Conservation (phyloP, 2,113 vertebrate species). For the Apteryx mantelli region DNA sequence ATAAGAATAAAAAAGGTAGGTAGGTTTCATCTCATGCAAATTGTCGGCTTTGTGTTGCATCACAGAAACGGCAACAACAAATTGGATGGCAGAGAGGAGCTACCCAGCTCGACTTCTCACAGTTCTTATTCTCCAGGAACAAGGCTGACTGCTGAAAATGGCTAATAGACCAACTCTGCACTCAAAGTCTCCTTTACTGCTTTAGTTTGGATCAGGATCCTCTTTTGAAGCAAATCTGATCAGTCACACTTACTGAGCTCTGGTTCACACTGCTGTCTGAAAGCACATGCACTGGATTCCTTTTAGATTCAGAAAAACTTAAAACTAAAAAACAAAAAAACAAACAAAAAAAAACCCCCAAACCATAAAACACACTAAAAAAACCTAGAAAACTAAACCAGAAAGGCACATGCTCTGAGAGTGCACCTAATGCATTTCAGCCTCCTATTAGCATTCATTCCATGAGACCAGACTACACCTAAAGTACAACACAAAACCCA, state of each 20-base stretch:
- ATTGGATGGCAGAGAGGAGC: not conserved
- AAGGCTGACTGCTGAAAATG: not conserved
- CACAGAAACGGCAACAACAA: not conserved
- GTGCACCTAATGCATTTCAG: not conserved
- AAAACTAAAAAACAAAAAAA: not conserved
- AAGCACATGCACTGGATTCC: not conserved
- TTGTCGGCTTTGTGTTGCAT: not conserved
- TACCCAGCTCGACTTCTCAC: not conserved
- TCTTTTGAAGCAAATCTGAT: not conserved
- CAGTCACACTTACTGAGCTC: accelerated
- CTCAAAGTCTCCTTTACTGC: not conserved
- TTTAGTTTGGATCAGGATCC: not conserved
- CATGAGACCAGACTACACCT: not conserved
- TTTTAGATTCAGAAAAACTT: not conserved
- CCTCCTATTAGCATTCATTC: not conserved
- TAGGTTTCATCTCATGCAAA: not conserved
- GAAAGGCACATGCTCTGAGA: not conserved
- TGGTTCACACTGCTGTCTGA: not conserved
- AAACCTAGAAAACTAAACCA: not conserved
- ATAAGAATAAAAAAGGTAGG: not conserved
- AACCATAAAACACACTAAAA: too few species aligned
- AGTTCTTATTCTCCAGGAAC: not conserved
- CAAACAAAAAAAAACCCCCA: too few species aligned
- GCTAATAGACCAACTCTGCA: not conserved
- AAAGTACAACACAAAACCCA: not conserved